These are phyloP conservation scores for Petrolisthes manimaculis DNA, from an alignment of 2,888 invertebrate genomes.

Conservation along the genomic window DNA sequence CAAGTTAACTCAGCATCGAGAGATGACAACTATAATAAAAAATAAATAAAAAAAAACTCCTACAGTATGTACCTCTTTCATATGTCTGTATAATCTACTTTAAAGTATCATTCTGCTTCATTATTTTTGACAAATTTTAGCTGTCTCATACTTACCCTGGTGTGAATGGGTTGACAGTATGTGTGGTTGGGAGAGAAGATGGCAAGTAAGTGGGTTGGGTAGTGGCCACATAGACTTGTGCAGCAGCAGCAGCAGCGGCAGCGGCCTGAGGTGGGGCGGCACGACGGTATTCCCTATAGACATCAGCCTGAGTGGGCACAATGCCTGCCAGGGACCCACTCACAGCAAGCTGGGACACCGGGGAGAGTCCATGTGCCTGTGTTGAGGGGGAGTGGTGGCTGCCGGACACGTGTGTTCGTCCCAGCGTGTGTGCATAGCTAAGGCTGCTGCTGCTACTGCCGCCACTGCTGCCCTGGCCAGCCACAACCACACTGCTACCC, in stretches of 20 bases:
- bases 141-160: conserved; percentile 48
- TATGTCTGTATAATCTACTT: too few relatives aligned
- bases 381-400: conserved; percentile 57
- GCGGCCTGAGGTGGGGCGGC: conserved; percentile 55
- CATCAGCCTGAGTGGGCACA: conserved; percentile 63
- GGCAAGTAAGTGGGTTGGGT: conserved; percentile 63
- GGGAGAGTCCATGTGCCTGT: conserved; percentile 51
- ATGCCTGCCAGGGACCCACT: conserved; percentile 57
- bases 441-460: conserved; percentile 51
- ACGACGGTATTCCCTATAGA: conserved; percentile 63
- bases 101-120: too few relatives aligned
- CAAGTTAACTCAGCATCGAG: too few relatives aligned
- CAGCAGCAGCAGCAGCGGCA: conserved; percentile 59
- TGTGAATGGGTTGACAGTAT: conserved; percentile 62
- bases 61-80: too few relatives aligned
- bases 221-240: conserved; percentile 62
- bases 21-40: too few relatives aligned
- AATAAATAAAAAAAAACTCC: too few relatives aligned
- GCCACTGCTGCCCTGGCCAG: conserved; percentile 49
- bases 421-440: conserved; percentile 47
- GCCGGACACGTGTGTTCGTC: conserved; percentile 44
- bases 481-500: conserved; percentile 46
- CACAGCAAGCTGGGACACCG: conserved; percentile 55
- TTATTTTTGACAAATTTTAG: too few relatives aligned
- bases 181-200: conserved; percentile 56